Percentiles rank a stretch among this genome's conserved stretches.
Conservation (phyloP, 2,113 vertebrate species). For the Bagarius yarrelli region DNA sequence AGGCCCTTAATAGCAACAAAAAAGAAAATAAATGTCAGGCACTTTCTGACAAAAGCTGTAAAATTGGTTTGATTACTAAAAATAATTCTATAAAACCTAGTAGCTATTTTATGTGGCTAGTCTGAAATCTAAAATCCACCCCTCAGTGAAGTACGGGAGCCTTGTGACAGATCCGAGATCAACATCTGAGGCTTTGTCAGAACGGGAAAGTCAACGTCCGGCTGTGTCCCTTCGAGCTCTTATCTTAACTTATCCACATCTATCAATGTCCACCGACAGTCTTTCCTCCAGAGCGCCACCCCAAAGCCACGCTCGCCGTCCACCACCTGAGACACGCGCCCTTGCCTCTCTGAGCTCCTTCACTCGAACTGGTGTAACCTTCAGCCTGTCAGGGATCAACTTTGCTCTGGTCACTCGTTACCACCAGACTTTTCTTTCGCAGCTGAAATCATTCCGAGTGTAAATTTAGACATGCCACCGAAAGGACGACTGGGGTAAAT, state of each 20-base stretch:
- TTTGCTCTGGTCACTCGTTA: constrained; percentile 70
- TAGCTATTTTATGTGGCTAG: background rate
- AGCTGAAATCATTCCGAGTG: constrained; percentile 59
- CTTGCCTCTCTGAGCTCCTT: constrained; percentile 22
- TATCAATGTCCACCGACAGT: constrained; percentile 71
- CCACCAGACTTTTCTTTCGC: constrained; percentile 58
- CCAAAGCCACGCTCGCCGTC: constrained; percentile 63
- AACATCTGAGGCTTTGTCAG: constrained; percentile 43
- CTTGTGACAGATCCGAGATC: background rate
- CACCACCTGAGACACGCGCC: constrained; percentile 71
- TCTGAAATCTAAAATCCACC: constrained; percentile 12
- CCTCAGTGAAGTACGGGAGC: constrained; percentile 14
- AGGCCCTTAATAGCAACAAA: no score
- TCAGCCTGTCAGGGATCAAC: constrained; percentile 55
- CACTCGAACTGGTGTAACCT: constrained; percentile 50
- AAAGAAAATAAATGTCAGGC: no score
- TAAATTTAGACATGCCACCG: constrained; percentile 58
- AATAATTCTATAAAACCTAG: background rate
- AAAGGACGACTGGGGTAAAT: constrained; percentile 47
- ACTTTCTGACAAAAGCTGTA: no score
- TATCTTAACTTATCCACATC: constrained; percentile 67
- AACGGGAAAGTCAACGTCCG: constrained; percentile 74
- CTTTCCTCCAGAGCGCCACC: constrained; percentile 62
- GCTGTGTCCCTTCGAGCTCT: constrained; percentile 68
- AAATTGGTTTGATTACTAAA: no score